Percentiles rank a stretch among this genome's conserved stretches.
Conservation (phyloP, 2,888 invertebrate species). For the Miltochrista miniata region DNA sequence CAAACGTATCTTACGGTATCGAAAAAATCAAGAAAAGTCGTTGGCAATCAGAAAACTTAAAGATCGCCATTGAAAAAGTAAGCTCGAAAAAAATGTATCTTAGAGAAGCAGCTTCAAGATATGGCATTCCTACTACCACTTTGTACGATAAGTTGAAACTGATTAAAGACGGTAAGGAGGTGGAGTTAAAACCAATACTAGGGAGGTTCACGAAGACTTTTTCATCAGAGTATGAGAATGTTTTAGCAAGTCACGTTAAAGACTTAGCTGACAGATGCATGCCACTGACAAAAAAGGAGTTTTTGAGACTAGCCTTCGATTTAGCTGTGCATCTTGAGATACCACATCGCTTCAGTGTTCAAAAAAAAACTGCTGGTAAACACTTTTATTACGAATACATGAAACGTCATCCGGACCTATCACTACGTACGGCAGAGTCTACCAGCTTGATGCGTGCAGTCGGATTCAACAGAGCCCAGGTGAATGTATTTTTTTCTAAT, state of each 20-base stretch:
- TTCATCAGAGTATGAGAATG: constrained; percentile 19
- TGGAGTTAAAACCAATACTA: constrained; percentile 5
- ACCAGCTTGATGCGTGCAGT: constrained; percentile 26
- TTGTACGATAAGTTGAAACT: background rate
- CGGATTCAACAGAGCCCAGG: constrained; percentile 30
- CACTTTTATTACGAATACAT: constrained; percentile 20
- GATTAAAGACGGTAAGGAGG: background rate
- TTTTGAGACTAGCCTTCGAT: constrained; percentile 8
- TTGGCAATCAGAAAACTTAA: background rate
- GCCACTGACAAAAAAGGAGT: constrained; percentile 16
- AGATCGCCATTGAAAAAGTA: background rate
- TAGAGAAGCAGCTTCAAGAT: background rate
- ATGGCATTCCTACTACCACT: background rate
- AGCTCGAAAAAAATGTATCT: background rate
- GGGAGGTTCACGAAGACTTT: constrained; percentile 20
- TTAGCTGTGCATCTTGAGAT: constrained; percentile 1
- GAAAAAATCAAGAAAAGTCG: constrained; percentile 4
- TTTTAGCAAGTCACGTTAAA: constrained; percentile 17
- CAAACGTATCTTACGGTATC: background rate
- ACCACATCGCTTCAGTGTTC: constrained; percentile 19
- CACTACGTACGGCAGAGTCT: constrained; percentile 24
- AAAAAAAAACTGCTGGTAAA: constrained; percentile 11
- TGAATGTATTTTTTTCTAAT: constrained; percentile 24
- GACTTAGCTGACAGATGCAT: constrained; percentile 17
- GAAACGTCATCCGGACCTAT: constrained; percentile 17